Base-by-base conservation (phyloP, 2,888 invertebrate species). In the Erebia palarica region DNA sequence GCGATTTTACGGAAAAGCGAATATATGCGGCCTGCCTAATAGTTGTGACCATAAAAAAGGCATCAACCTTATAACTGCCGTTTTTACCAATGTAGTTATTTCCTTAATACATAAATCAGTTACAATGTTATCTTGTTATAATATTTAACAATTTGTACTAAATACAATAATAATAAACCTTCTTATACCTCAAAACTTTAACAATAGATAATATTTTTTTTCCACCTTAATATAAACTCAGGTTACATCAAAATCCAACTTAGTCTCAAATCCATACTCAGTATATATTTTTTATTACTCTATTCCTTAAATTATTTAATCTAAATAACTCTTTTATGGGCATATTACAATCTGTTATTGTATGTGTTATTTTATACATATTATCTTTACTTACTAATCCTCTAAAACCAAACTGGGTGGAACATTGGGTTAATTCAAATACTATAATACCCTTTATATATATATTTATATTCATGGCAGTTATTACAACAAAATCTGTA, bases 121-220 rank as follows among this genome's bases (percentile, higher is more conserved):
- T 27, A 58, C 42, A 60, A 60, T 11, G 13, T 47, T 18, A 49
- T 47, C 59, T 65, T 73, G 66, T 53, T 73, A 75, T 63, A 73
- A 68, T 61, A 60, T 58, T 68, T 66, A 81, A 82, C 79, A 73
- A 75, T 77, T 86, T 86, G 83, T 84, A 85, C 84, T 84, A 84
- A 73, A 83, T 85, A 86, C 77, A 77, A 81, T 84, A 36, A 36
- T 36, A 5, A 84, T 81, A 82, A 79, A 82, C 79, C 78, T 78
- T 81, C 82, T 82, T 21, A 77, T 75, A 78, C 78, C 78, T 80
- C 78, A 84, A 60, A 86, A 86, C 84, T 82, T 86, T 82, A 87
- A 88, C 87, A 85, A 80, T 81, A 82, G 79, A 80, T 84, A 82
- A 13, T 47, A 82, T 13, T 11, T 80, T 81, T 76, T 60, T 16